phyloP scores from a whole-genome alignment of 2,888 invertebrate genomes.

The Willowsia nigromaculata region DNA sequence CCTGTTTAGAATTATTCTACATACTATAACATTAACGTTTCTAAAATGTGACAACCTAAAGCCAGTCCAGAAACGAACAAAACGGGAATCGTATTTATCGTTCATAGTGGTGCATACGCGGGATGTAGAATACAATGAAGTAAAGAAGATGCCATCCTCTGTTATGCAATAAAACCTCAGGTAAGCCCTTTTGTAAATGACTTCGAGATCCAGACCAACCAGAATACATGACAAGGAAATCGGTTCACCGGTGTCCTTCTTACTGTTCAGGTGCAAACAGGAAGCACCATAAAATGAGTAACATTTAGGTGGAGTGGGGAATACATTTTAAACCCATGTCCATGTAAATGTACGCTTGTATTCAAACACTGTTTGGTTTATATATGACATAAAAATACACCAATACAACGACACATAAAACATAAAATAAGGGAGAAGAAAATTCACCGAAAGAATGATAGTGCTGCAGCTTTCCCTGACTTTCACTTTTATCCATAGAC shows the following conservation, averaged over 20 bases:
- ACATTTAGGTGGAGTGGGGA: neutral
- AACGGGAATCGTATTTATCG: neutral
- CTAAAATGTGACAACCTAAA: conserved; percentile 60
- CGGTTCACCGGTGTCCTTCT: neutral
- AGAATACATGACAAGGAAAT: conserved; percentile 18
- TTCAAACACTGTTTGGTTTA: neutral
- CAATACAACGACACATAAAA: too few species aligned
- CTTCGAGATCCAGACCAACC: conserved; percentile 24
- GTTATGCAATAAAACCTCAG: conserved; percentile 26
- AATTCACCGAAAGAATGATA: neutral
- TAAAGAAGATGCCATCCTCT: neutral
- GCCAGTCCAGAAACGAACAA: conserved; percentile 21
- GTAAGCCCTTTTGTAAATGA: conserved; percentile 32
- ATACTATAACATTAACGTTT: conserved; percentile 30
- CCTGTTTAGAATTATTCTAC: conserved; percentile 31
- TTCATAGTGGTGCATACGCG: neutral
- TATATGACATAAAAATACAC: too few species aligned
- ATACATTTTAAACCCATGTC: neutral
- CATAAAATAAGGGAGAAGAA: neutral
- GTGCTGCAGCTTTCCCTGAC: neutral
- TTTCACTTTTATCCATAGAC: neutral
- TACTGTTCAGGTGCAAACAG: conserved; percentile 16
- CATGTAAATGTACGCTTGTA: neutral
- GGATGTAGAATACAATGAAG: neutral
- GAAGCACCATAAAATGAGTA: neutral